A percentile compares a stretch with the other conserved stretches of the same genome.
Evolutionary conservation across 2,797 vertebrate genomes (phyloP).

Genomic region (Cryptoblepharus egeriae): DNA sequence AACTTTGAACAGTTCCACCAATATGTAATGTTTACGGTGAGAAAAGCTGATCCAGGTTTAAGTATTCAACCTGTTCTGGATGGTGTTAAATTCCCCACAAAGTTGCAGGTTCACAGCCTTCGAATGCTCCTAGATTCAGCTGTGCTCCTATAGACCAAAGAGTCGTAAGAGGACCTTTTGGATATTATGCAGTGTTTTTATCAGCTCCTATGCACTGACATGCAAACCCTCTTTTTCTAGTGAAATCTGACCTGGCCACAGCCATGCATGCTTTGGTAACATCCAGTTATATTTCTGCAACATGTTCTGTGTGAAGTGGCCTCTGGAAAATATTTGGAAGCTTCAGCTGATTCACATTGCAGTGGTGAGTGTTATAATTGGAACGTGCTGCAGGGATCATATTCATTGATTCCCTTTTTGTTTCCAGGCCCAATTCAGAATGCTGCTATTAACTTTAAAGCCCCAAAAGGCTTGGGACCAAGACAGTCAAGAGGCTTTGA

Average conservation of each 20-base stretch:
- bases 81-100: not conserved
- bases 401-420: no score
- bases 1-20: not conserved
- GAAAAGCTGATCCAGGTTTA: not conserved
- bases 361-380: not conserved
- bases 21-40: not conserved
- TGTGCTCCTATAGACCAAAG: not conserved
- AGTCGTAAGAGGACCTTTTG: not conserved
- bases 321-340: not conserved
- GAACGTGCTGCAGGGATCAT: not conserved
- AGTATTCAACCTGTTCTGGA: not conserved
- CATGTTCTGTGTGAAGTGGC: not conserved
- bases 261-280: no score
- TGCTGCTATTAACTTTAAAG: no score
- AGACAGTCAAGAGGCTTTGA: no score
- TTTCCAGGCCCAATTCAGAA: no score
- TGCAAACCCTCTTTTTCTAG: no score
- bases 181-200: not conserved
- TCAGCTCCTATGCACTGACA: not conserved
- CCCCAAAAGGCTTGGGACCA: no score
- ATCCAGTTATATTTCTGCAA: no score
- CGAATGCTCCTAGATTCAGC: no score
- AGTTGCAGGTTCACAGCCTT: no score
- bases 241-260: no score
- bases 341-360: not conserved